phyloP scores from a whole-genome alignment of 2,113 vertebrate genomes.

The Paraplagusia blochii region DNA sequence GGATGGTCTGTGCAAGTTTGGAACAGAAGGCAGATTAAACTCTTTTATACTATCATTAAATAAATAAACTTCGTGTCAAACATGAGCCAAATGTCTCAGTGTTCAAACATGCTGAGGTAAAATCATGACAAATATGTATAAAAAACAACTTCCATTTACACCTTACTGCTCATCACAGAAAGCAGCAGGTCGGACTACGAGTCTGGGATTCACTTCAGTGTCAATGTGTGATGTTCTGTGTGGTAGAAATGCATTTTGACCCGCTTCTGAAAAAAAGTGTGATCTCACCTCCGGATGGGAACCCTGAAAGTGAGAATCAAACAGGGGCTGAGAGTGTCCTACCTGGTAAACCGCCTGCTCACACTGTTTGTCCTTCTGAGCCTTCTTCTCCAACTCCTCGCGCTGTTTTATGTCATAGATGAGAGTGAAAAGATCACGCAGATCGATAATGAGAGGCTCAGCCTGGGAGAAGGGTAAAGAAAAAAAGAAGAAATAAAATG shows the following conservation, averaged over 20 bases:
- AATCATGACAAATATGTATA: neutral
- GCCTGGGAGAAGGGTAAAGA: conserved; percentile 73
- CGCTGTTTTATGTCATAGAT: conserved; percentile 97
- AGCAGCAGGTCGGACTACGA: too few relatives aligned
- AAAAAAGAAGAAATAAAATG: neutral
- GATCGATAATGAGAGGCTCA: conserved; percentile 95
- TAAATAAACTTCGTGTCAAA: too few relatives aligned
- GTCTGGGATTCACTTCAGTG: too few relatives aligned
- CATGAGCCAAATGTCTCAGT: neutral
- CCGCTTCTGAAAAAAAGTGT: conserved; percentile 19
- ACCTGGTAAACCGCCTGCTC: conserved; percentile 99
- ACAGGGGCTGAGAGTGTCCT: conserved; percentile 23
- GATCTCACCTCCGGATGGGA: conserved; percentile 34
- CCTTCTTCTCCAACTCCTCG: conserved; percentile 97
- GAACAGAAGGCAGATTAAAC: conserved; percentile 65
- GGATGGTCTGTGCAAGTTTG: conserved; percentile 87
- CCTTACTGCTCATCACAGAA: too few relatives aligned
- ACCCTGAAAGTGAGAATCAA: conserved; percentile 14
- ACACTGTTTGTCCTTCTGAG: conserved; percentile 96
- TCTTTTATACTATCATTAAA: conserved; percentile 37
- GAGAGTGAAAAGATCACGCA: conserved; percentile 96
- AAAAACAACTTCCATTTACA: too few relatives aligned
- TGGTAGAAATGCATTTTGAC: too few relatives aligned
- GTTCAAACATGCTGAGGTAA: neutral
- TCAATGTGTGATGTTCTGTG: too few relatives aligned